Conservation (phyloP, 2,113 vertebrate species). For the Actenoides hombroni region DNA sequence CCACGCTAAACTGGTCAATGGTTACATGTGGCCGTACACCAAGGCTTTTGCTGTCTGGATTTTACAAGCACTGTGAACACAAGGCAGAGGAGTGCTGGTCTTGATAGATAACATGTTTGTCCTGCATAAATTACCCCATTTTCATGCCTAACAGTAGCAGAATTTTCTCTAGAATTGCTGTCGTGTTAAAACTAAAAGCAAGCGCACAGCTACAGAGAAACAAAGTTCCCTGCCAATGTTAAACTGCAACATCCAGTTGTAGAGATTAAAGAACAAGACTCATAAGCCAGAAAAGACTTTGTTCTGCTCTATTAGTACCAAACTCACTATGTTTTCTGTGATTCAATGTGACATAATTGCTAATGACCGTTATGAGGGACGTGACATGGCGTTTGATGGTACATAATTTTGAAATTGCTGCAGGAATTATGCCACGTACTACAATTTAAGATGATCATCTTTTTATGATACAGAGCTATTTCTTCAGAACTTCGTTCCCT, state of each 20-base stretch:
- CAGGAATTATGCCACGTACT: not conserved
- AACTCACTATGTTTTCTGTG: not conserved
- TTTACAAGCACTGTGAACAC: not conserved
- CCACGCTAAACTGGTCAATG: not conserved
- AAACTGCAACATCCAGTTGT: not conserved
- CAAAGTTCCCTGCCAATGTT: not conserved
- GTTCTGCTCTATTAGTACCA: constrained; percentile 18
- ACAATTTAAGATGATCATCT: not conserved
- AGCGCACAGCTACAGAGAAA: not conserved
- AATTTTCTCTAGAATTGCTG: not conserved
- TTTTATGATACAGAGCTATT: not conserved
- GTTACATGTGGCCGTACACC: not conserved
- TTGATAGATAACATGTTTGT: not conserved
- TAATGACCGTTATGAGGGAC: not conserved
- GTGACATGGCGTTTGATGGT: not conserved
- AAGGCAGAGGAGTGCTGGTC: not conserved
- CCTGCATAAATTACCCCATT: not conserved
- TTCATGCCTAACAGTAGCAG: not conserved
- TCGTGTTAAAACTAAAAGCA: not conserved
- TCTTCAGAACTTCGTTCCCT: not conserved
- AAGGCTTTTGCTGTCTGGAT: not conserved
- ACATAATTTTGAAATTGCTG: constrained; percentile 11
- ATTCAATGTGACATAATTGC: constrained; percentile 6
- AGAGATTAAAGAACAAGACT: not conserved
- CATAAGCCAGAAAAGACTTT: not conserved